A percentile compares a stretch with the other conserved stretches of the same genome.
Conservation (phyloP, 2,113 vertebrate genomes). For the Ploceus nigricollis region DNA sequence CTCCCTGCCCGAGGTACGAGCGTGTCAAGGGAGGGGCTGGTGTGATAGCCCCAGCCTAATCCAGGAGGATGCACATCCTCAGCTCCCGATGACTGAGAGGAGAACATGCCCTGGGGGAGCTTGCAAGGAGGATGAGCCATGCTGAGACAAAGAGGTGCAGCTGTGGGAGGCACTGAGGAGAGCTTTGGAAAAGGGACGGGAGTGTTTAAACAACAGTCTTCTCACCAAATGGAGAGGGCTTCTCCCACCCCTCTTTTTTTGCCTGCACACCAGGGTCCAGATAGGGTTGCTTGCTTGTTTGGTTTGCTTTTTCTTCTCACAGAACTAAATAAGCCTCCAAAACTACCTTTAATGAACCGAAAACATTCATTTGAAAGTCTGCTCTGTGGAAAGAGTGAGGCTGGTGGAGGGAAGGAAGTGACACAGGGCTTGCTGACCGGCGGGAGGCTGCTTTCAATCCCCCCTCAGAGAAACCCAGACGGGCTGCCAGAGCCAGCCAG, state of each 20-base stretch:
- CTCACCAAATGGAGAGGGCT: neutral
- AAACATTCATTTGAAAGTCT: slow-evolving; percentile 62
- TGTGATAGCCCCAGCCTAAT: neutral
- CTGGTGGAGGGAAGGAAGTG: slow-evolving; percentile 70
- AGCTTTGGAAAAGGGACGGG: neutral
- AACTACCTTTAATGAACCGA: slow-evolving; percentile 61
- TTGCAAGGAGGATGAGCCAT: neutral
- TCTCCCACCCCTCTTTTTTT: neutral
- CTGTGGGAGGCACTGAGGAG: neutral
- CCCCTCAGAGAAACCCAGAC: neutral
- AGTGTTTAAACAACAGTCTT: neutral
- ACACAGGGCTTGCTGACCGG: slow-evolving; percentile 63
- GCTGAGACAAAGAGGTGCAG: neutral
- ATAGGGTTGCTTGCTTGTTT: neutral
- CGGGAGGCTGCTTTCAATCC: slow-evolving; percentile 38
- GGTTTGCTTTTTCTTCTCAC: neutral
- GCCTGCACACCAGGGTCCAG: neutral
- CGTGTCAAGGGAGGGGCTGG: neutral
- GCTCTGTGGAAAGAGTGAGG: slow-evolving; percentile 71
- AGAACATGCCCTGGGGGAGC: neutral
- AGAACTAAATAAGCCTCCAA: slow-evolving; percentile 18
- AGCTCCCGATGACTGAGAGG: neutral
- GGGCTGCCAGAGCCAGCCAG: neutral
- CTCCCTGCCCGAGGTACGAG: neutral
- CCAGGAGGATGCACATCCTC: neutral